Base-by-base conservation (phyloP, 1,140 invertebrate species). In the Pemphigus obesinymphae region DNA sequence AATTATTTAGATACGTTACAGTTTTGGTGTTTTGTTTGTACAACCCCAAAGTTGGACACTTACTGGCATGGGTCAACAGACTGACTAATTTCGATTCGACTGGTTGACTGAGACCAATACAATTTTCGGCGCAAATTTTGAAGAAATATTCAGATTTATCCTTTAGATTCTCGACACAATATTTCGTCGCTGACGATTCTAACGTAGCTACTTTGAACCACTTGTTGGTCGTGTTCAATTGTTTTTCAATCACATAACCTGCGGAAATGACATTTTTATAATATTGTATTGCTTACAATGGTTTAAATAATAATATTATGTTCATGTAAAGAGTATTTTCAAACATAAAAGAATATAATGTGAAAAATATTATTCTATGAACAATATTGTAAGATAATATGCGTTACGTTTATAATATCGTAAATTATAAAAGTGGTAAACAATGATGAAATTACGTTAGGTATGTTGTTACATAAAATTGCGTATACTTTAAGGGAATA, bases 221-320 rank as follows among this genome's bases (percentile, higher is more conserved):
- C 85, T 90, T 92, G 43, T 91, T 91, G 58, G 90, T 91, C 63
- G 88, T 89, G 84, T 91, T 90, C 83, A 89, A 90, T 88, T 92
- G 93, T 88, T 93, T 97, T 89, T 99, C 97, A 83, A 99, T 92
- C 37, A 98, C 90, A 87, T 99, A 99, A 82, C 93, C 93, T 94
- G 78, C 8, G 0, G 10, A 68, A 17, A 0, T 43, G 26, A 45
- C 4, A 26, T 40, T 40, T 40, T 0, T 26, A n/a, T n/a, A n/a
- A n/a, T n/a, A n/a, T n/a, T n/a, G n/a, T n/a, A n/a, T n/a, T n/a
- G n/a, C n/a, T n/a, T n/a, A n/a, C n/a, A n/a, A n/a, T n/a, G n/a
- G n/a, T n/a, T n/a, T n/a, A n/a, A n/a, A n/a, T n/a, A n/a, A n/a
- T n/a, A n/a, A n/a, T n/a, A n/a, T n/a, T n/a, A n/a, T n/a, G n/a